Base-by-base conservation (phyloP, 2,797 vertebrate species). In the Gephyroberyx darwinii region DNA sequence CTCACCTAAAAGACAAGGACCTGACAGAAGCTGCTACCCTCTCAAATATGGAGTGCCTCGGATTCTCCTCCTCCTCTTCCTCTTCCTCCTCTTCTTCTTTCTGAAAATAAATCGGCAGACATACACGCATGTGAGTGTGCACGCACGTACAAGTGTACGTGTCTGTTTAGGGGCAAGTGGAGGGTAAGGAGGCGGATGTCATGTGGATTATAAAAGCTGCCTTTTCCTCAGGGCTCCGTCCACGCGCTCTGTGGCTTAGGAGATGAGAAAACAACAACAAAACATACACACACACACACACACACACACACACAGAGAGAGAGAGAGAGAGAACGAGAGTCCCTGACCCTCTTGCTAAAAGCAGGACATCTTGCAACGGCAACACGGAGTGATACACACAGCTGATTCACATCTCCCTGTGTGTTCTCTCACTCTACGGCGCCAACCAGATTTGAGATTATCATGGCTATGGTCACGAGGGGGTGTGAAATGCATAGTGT, bases 1-100 rank as follows among this genome's bases (percentile, higher is more conserved):
- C 91, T 89, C 74, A 94, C 93, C 93, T 93, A 63, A 93, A 94
- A 45, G 93, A 94, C 65, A 92, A 62, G 13, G 93, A 92, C 69
- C 93, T 86, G 61, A 93, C 90, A 9, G 94, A 94, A 31, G 92
- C 88, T 26, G 92, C 80, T 0, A 93, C 91, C 74, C 91, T 85
- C 33, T 91, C 89, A n/a, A 94, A 85, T 69, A 93, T 85, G 14
- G 93, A 93, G 60, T 87, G 72, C 52, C 90, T 90, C 1, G 43
- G 86, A 77, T 85, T 87, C 2, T 69, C 82, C 7, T 85, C 86
- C 51, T 79, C 70, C 1, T 86, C 86, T 12, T 86, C 74, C 22
- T 83, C 73, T 37, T 39, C 80, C 77, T 89, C 77, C 57, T 85
- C 84, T 59, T 86, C 79, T 65, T 83, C 77, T 68, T 59, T 78